Evolutionary conservation across 2,888 invertebrate genomes (phyloP).

Genomic region (Ennomos quercinarius): DNA sequence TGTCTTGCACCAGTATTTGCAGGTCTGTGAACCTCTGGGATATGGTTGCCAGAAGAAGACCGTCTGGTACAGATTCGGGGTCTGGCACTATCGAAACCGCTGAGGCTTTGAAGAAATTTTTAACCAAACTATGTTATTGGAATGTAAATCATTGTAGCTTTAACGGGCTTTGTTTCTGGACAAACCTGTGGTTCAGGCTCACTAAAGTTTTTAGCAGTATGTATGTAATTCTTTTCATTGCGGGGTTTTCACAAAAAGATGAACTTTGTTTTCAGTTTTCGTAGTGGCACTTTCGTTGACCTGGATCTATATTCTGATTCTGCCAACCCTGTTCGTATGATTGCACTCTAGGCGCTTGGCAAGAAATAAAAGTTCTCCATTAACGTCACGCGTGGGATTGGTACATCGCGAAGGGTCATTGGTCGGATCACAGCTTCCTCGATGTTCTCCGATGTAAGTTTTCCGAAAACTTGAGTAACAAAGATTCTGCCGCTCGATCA

Average conservation of each 20-base stretch:
- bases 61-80: not conserved
- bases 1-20: conserved; percentile 47
- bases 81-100: conserved; percentile 2
- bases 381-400: conserved; percentile 46
- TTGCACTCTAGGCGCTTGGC: conserved; percentile 43
- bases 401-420: conserved; percentile 48
- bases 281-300: too few relatives aligned
- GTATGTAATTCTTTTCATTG: too few relatives aligned
- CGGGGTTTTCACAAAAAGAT: too few relatives aligned
- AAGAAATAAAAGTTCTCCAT: conserved; percentile 51
- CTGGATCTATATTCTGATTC: conserved; percentile 14
- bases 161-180: too few relatives aligned
- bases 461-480: conserved; percentile 19
- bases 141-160: too few relatives aligned
- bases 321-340: conserved; percentile 33
- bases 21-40: conserved; percentile 55
- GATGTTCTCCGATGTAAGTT: conserved; percentile 23
- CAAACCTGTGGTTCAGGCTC: too few relatives aligned
- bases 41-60: conserved; percentile 30
- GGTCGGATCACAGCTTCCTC: conserved; percentile 42
- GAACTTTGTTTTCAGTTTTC: too few relatives aligned
- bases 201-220: too few relatives aligned
- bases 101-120: too few relatives aligned
- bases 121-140: too few relatives aligned
- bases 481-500: conserved; percentile 18